Percentiles rank a stretch among this genome's conserved stretches.
Conservation (phyloP, 2,888 invertebrate species). For the Rhagium mordax region DNA sequence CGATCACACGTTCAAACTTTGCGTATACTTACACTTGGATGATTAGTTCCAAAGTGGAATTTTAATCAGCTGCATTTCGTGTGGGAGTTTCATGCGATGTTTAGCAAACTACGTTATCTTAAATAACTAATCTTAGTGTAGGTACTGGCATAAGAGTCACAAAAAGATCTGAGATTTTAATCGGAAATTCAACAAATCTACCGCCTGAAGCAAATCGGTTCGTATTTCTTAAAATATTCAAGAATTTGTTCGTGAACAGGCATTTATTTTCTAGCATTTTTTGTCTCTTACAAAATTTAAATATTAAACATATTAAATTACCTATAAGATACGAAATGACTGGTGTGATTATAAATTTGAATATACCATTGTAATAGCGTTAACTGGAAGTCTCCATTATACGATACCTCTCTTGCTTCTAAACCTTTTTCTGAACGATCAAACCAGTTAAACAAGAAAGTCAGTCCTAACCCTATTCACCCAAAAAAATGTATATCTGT, state of each 20-base stretch:
- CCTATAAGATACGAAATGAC: no score
- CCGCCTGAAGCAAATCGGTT: no score
- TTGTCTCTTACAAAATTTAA: no score
- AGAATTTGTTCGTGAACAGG: no score
- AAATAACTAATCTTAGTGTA: no score
- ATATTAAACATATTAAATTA: no score
- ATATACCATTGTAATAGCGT: not conserved
- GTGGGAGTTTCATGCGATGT: not conserved
- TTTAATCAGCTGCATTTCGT: not conserved
- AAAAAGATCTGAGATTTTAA: no score
- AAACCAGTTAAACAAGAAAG: conserved; percentile 14
- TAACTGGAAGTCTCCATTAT: not conserved
- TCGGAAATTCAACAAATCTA: no score
- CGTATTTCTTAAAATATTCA: no score
- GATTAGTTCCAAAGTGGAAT: conserved; percentile 8
- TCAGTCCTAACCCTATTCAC: conserved; percentile 4
- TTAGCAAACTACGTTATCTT: not conserved
- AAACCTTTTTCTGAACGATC: not conserved
- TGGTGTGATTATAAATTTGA: no score
- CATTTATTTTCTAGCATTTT: no score
- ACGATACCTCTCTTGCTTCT: not conserved
- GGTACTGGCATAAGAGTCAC: no score
- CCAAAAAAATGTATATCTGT: not conserved
- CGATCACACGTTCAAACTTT: not conserved
- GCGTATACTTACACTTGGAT: conserved; percentile 5